Evolutionary conservation across 1,140 invertebrate species (phyloP).

Genomic region (Microvelia longipes): DNA sequence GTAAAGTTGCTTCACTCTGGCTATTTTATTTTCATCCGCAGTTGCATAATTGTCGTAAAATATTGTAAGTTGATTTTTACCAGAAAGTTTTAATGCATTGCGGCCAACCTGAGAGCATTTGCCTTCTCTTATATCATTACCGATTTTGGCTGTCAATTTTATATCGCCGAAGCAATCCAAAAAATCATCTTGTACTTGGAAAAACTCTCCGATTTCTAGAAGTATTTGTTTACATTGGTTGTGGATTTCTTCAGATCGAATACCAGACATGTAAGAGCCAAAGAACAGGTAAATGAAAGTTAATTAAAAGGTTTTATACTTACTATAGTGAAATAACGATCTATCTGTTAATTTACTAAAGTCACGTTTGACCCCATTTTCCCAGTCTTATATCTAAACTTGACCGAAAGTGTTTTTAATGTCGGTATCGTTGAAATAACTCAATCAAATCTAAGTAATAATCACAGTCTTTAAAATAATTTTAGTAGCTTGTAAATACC

Average conservation of each 20-base stretch:
- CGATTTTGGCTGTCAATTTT: slow-evolving; percentile 49
- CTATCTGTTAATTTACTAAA: slow-evolving; percentile 66
- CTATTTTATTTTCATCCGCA: slow-evolving; percentile 47
- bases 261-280: slow-evolving; percentile 70
- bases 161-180: slow-evolving; percentile 87
- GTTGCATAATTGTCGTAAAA: slow-evolving; percentile 67
- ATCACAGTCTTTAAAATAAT: slow-evolving; percentile 56
- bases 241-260: slow-evolving; percentile 63
- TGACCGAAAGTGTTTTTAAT: slow-evolving; percentile 68
- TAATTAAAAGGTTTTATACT: slow-evolving; percentile 92
- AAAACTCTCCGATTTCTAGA: slow-evolving; percentile 88
- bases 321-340: slow-evolving; percentile 74
- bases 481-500: slow-evolving; percentile 61
- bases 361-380: slow-evolving; percentile 34
- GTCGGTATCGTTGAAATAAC: slow-evolving; percentile 65
- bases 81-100: slow-evolving; percentile 66
- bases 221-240: slow-evolving; percentile 73
- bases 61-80: slow-evolving; percentile 51
- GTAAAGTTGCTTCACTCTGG: slow-evolving; percentile 61
- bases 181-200: slow-evolving; percentile 92
- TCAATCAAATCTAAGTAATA: slow-evolving; percentile 70
- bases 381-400: slow-evolving; percentile 49
- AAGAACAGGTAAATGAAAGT: slow-evolving; percentile 82
- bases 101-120: slow-evolving; percentile 94
- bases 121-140: slow-evolving; percentile 82